Evolutionary conservation across 1,140 invertebrate genomes (phyloP).

Genomic region (Piezodorus guildinii): DNA sequence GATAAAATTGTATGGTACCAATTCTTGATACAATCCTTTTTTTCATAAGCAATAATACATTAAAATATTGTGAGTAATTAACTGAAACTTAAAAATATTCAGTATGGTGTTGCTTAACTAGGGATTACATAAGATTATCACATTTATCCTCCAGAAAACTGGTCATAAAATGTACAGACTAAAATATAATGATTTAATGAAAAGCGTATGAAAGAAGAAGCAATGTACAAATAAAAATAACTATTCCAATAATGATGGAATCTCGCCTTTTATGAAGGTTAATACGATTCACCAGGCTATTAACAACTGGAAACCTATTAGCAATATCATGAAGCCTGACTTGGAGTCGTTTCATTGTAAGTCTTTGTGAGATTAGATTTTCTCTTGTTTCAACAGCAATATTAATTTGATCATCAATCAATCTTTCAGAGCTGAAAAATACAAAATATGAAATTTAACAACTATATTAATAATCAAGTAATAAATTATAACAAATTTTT

Average conservation of each 20-base stretch:
- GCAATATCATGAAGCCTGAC: constrained; percentile 86
- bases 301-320: constrained; percentile 78
- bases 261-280: constrained; percentile 85
- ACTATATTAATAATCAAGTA: not conserved
- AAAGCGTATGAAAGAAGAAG: constrained; percentile 75
- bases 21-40: not conserved
- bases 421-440: constrained; percentile 68
- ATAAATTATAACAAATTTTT: not conserved
- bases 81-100: not conserved
- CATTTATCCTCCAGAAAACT: not conserved
- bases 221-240: constrained; percentile 79
- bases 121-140: not conserved
- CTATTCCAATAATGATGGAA: constrained; percentile 74
- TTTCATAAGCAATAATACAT: not conserved
- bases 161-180: not conserved
- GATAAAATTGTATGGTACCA: not conserved
- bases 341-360: constrained; percentile 78
- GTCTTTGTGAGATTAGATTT: constrained; percentile 74
- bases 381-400: constrained; percentile 93
- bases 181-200: constrained; percentile 21
- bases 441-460: constrained; percentile 26
- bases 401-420: constrained; percentile 92
- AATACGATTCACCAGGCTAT: constrained; percentile 83
- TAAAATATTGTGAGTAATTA: not conserved
- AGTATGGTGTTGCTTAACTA: not conserved